Conservation (phyloP, 2,797 vertebrate genomes). For the Chiloscyllium punctatum region DNA sequence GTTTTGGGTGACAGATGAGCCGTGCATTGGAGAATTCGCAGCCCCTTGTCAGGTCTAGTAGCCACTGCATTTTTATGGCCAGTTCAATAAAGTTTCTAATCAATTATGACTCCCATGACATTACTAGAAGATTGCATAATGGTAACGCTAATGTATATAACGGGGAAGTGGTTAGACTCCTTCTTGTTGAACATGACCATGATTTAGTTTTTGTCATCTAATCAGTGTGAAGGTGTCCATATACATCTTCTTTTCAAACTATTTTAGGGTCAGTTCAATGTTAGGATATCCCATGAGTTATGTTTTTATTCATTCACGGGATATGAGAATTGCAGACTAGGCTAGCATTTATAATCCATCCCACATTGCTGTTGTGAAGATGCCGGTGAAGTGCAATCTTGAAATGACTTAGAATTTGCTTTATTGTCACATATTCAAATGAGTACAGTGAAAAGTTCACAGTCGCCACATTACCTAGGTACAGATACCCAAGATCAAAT, state of each 20-base stretch:
- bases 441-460: too few species aligned
- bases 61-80: background rate
- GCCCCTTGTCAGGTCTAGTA: background rate
- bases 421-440: too few species aligned
- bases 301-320: too few species aligned
- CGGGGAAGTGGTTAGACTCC: background rate
- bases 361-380: too few species aligned
- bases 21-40: background rate
- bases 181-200: background rate
- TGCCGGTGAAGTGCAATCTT: too few species aligned
- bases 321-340: too few species aligned
- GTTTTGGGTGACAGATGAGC: background rate
- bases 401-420: too few species aligned
- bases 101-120: background rate
- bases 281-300: background rate
- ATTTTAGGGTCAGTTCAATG: background rate
- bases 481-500: too few species aligned
- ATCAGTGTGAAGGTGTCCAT: background rate
- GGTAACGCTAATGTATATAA: background rate
- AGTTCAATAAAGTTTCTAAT: background rate
- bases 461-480: too few species aligned
- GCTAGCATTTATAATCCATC: too few species aligned
- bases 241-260: background rate
- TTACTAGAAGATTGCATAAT: background rate
- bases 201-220: background rate